Evolutionary conservation across 2,797 vertebrate genomes (phyloP), one percentile per base, ranked within the genome.

Genomic region (Gambusia yucatana): DNA sequence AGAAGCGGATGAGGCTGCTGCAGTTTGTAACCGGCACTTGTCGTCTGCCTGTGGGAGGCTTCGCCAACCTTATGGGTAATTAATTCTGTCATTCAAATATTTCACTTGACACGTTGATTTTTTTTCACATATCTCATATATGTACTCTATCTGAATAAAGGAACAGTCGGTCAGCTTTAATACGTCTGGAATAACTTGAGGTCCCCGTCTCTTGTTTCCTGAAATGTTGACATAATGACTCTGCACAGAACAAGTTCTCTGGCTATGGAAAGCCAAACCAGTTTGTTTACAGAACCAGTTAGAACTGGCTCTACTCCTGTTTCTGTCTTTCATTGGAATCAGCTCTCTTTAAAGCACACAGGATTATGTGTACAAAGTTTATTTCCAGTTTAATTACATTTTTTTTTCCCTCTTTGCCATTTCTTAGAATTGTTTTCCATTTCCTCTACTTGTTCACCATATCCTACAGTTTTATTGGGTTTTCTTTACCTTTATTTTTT

Each of bases 1-100:
- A 99, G 92, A 98, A 98, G 85, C 97, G 98, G 79, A 97, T 99
- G 96, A 94, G 98, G 78, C 95, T 99, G 81, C 92, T 99, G 90
- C 98, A 99, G 94, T 99, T 99, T 90, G 98, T 99, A 91, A 98
- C 97, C 1, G 98, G 98, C 52, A 99, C 98, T 91, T 99, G 98
- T 90, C 95, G 98, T 25, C 96, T 99, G 76, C 98, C 98, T 3
- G 94, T 99, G 3, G 98, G 98, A 74, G 98, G 98, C 89, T 99
- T 98, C 80, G 96, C 97, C 39, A 98, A 99, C 87, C 97, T 99
- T 30, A 98, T 99, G 97, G 98, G 98, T 94, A 91, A 93, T 28
- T 67, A 83, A 78, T n/a, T 4, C 13, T 36, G 14, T 46, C 25
- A 48, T 52, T 70, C 25, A n/a, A 65, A 55, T 30, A 65, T 30